Evolutionary conservation across 2,888 invertebrate genomes (phyloP).

Genomic region (Liodrosophila aerea): DNA sequence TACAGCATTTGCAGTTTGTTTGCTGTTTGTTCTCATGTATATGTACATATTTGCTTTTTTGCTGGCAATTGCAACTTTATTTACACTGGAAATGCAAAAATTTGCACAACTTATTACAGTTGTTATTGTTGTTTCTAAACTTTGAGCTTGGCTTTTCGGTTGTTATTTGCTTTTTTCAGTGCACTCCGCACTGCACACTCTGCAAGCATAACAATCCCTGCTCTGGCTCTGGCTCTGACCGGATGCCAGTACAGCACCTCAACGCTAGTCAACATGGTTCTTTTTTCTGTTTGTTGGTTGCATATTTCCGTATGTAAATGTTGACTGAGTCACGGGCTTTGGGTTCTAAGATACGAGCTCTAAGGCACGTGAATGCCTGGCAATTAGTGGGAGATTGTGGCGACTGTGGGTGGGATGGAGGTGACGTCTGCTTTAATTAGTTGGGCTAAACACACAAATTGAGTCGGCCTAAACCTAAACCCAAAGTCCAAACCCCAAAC

Average conservation of each 20-base stretch:
- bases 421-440: constrained; percentile 59
- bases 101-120: constrained; percentile 73
- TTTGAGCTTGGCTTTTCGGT: constrained; percentile 52
- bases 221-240: not conserved
- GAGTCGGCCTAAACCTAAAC: constrained; percentile 40
- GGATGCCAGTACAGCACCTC: constrained; percentile 38
- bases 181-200: constrained; percentile 26
- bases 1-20: constrained; percentile 44
- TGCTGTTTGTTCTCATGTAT: constrained; percentile 19
- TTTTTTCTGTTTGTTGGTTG: constrained; percentile 55
- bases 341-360: constrained; percentile 2
- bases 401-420: not conserved
- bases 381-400: constrained; percentile 56
- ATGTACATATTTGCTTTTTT: constrained; percentile 32
- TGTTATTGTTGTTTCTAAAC: constrained; percentile 71
- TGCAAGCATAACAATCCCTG: constrained; percentile 30
- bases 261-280: constrained; percentile 51
- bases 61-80: constrained; percentile 59
- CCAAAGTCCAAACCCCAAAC: constrained; percentile 2
- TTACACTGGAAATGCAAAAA: constrained; percentile 74
- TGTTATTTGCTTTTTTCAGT: constrained; percentile 54
- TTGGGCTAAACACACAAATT: constrained; percentile 65
- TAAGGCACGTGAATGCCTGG: constrained; percentile 67
- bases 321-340: constrained; percentile 53
- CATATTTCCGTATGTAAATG: constrained; percentile 72